Evolutionary conservation across 2,797 vertebrate genomes (phyloP).

Genomic region (Centroberyx gerrardi): DNA sequence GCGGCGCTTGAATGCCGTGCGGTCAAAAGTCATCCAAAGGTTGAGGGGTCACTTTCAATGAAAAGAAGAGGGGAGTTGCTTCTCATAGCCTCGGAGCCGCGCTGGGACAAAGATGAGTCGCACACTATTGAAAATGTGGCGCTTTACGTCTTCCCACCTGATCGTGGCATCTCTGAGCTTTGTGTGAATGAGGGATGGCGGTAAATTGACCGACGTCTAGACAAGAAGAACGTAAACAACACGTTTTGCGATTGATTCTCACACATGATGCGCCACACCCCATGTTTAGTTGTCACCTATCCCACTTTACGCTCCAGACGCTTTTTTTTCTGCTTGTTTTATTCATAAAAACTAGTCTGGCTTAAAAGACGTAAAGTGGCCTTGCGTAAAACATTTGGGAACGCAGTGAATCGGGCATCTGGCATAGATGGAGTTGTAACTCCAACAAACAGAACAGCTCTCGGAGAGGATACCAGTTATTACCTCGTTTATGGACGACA

Average conservation of each 20-base stretch:
- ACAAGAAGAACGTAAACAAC: constrained; percentile 76
- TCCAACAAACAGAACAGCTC: neutral
- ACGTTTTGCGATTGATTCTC: constrained; percentile 47
- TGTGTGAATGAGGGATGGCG: constrained; percentile 79
- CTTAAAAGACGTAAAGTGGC: neutral
- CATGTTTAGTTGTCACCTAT: constrained; percentile 41
- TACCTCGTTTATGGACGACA: constrained; percentile 45
- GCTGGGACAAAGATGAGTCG: constrained; percentile 76
- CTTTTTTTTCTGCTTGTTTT: neutral
- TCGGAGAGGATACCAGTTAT: neutral
- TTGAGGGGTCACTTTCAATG: constrained; percentile 81
- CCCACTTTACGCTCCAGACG: neutral
- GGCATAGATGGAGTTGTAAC: neutral
- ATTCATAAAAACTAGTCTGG: neutral
- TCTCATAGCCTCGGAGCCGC: constrained; percentile 70
- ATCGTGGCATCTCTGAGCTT: constrained; percentile 80
- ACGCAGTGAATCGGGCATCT: rapidly evolving
- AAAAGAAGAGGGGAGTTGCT: constrained; percentile 79
- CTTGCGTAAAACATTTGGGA: constrained; percentile 1
- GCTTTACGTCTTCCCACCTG: constrained; percentile 83
- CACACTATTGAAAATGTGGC: constrained; percentile 74
- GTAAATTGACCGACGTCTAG: constrained; percentile 78
- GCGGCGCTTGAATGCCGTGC: constrained; percentile 74
- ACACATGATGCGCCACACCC: constrained; percentile 64
- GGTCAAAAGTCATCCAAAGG: constrained; percentile 87